phyloP scores from a whole-genome alignment of 2,113 vertebrate species.

The Pedetes capensis region DNA sequence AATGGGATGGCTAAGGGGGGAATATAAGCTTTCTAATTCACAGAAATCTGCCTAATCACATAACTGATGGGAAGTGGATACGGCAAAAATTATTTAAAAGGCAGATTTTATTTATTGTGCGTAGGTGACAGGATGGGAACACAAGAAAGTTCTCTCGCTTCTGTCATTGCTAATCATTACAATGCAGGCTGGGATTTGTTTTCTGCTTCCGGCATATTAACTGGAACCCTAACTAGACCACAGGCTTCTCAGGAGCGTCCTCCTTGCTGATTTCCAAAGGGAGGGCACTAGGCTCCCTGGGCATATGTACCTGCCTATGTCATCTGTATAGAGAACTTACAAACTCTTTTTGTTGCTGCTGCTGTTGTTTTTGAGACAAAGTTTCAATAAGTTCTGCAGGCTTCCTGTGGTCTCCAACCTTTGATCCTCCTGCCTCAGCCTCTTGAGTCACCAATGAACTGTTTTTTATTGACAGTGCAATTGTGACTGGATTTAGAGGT shows the following conservation, averaged over 20 bases:
- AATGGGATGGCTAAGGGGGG: conserved; percentile 44
- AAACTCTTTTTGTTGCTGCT: no score
- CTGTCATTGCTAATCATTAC: not conserved
- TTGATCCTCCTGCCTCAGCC: no score
- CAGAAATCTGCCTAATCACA: conserved; percentile 66
- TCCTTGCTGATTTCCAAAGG: not conserved
- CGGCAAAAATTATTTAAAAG: conserved; percentile 68
- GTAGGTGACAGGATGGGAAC: not conserved
- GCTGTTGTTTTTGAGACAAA: no score
- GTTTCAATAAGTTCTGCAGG: no score
- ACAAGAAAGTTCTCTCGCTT: not conserved
- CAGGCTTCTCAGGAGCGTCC: not conserved
- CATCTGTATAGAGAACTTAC: not conserved
- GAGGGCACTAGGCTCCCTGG: not conserved
- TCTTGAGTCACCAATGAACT: no score
- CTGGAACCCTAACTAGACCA: not conserved
- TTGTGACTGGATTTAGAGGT: not conserved
- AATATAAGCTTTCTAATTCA: conserved; percentile 71
- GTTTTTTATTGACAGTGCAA: not conserved
- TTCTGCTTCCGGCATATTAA: not conserved
- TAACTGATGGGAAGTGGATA: conserved; percentile 47
- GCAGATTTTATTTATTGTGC: conserved; percentile 17
- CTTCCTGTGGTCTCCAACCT: no score
- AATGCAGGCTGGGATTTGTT: not conserved
- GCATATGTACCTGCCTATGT: not conserved